Evolutionary conservation across 2,888 invertebrate species (phyloP).

Genomic region (Drosophila maculinotata): DNA sequence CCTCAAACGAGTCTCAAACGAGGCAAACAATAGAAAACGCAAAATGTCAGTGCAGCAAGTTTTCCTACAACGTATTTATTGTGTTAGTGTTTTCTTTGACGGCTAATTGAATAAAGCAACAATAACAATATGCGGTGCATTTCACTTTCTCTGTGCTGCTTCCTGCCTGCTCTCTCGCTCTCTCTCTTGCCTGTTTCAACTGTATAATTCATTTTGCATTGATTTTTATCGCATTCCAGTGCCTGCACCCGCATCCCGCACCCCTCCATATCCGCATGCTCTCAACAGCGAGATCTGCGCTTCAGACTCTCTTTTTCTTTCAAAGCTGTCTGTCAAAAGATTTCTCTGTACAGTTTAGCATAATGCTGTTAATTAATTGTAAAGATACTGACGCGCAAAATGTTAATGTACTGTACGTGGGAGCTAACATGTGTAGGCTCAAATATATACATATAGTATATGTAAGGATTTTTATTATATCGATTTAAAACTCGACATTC

Average conservation of each 20-base stretch:
- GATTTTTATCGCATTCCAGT: constrained; percentile 60
- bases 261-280: constrained; percentile 31
- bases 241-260: not conserved
- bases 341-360: constrained; percentile 44
- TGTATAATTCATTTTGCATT: constrained; percentile 66
- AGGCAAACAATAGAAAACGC: constrained; percentile 53
- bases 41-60: constrained; percentile 31
- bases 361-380: constrained; percentile 57
- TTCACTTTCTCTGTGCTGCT: constrained; percentile 56
- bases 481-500: not conserved
- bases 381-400: constrained; percentile 8
- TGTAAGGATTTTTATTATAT: no score
- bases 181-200: constrained; percentile 11
- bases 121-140: constrained; percentile 37
- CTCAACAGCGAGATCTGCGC: constrained; percentile 30
- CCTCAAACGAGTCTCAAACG: constrained; percentile 36
- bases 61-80: constrained; percentile 38
- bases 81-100: constrained; percentile 21
- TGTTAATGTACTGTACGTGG: constrained; percentile 3
- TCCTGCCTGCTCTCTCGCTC: constrained; percentile 9
- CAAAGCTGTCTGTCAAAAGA: constrained; percentile 11
- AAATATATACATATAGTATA: no score
- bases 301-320: constrained; percentile 1
- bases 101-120: constrained; percentile 71
- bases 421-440: not conserved